phyloP scores from a whole-genome alignment of 2,888 invertebrate species.

The Mythimna pallens region DNA sequence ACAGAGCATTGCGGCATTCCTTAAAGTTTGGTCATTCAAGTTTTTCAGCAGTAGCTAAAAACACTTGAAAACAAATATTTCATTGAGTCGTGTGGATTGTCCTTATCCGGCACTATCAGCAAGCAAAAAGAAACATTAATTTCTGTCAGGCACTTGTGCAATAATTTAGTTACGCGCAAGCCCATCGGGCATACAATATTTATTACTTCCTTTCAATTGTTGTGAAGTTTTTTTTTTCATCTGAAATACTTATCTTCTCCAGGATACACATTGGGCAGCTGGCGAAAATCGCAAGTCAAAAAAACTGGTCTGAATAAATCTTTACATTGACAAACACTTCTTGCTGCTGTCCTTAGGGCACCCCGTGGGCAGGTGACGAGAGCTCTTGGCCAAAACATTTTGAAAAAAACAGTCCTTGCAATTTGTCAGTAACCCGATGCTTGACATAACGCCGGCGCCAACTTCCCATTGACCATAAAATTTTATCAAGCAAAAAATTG shows the following conservation, averaged over 20 bases:
- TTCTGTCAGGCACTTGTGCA: constrained; percentile 35
- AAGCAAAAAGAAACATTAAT: constrained; percentile 27
- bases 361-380: constrained; percentile 60
- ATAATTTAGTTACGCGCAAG: constrained; percentile 46
- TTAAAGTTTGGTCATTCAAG: background rate
- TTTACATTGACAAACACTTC: constrained; percentile 41
- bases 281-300: constrained; percentile 33
- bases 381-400: constrained; percentile 44
- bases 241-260: constrained; percentile 46
- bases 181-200: constrained; percentile 42
- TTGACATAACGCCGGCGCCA: constrained; percentile 68
- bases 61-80: constrained; percentile 3
- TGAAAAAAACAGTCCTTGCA: constrained; percentile 36
- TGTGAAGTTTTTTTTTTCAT: constrained; percentile 16
- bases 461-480: constrained; percentile 59
- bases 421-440: constrained; percentile 65
- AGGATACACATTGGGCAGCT: constrained; percentile 56
- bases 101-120: constrained; percentile 33
- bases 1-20: background rate
- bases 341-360: constrained; percentile 27
- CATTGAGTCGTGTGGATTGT: constrained; percentile 15
- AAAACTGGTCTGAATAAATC: constrained; percentile 53
- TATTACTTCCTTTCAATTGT: constrained; percentile 54
- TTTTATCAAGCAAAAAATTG: constrained; percentile 64
- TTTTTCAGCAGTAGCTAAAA: background rate